Conservation (phyloP, 2,797 vertebrate species). For the Spea hammondii region DNA sequence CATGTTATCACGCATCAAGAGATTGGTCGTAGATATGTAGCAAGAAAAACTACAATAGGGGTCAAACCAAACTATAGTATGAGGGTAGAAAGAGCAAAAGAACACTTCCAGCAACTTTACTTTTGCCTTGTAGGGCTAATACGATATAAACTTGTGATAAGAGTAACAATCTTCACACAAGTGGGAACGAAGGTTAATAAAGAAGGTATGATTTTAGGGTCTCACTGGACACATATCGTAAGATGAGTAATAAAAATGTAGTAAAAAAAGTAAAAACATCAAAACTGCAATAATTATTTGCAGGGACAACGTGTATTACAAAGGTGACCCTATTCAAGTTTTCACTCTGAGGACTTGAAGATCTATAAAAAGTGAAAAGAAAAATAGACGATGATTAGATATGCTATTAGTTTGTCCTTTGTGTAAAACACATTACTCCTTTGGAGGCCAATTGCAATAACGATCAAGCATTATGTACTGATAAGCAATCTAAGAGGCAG, state of each 20-base stretch:
- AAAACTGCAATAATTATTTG: slow-evolving; percentile 51
- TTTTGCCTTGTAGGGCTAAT: slow-evolving; percentile 19
- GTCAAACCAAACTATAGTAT: too few species aligned
- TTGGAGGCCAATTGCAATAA: slow-evolving; percentile 42
- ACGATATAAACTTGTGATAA: slow-evolving; percentile 39
- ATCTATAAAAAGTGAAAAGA: slow-evolving; percentile 40
- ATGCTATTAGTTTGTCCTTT: slow-evolving; percentile 46
- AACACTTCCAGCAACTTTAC: neutral
- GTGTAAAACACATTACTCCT: slow-evolving; percentile 49
- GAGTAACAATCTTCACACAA: slow-evolving; percentile 15
- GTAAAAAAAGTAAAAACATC: slow-evolving; percentile 26
- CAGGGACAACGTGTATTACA: slow-evolving; percentile 47
- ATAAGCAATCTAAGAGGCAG: slow-evolving; percentile 1
- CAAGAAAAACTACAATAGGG: too few species aligned
- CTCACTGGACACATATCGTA: slow-evolving; percentile 38
- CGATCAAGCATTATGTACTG: slow-evolving; percentile 8
- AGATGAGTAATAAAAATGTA: slow-evolving; percentile 48
- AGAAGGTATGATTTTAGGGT: slow-evolving; percentile 47
- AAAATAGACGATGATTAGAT: slow-evolving; percentile 24
- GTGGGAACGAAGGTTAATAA: slow-evolving; percentile 39
- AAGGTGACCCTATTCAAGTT: slow-evolving; percentile 44
- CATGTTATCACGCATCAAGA: too few species aligned
- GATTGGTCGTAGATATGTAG: too few species aligned
- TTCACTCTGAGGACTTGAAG: slow-evolving; percentile 39
- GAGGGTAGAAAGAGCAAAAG: neutral